Conservation (phyloP, 2,113 vertebrate species). For the Capricornis sumatraensis region DNA sequence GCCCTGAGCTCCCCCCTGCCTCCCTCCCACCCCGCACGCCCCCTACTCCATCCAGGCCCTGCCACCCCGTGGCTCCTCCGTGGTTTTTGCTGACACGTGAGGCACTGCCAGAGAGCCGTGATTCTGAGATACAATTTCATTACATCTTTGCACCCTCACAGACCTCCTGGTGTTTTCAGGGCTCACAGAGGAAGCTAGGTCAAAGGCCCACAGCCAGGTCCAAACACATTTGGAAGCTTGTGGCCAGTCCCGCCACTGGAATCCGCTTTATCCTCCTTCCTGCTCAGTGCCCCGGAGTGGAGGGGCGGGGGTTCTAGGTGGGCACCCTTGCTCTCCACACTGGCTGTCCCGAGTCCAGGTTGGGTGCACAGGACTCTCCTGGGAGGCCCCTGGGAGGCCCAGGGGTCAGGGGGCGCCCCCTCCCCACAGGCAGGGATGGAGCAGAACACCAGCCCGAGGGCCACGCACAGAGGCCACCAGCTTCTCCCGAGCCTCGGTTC, state of each 20-base stretch:
- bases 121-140: too few relatives aligned
- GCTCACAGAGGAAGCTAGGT: not conserved
- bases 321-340: accelerated
- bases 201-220: not conserved
- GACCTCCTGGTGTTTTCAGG: not conserved
- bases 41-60: accelerated
- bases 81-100: not conserved
- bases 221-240: not conserved
- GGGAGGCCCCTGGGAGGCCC: not conserved
- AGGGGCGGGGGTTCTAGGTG: accelerated
- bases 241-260: not conserved
- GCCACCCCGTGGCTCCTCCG: accelerated
- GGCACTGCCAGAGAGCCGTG: accelerated
- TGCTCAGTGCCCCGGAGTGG: not conserved
- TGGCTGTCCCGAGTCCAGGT: not conserved
- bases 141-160: not conserved
- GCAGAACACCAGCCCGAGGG: accelerated
- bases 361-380: not conserved
- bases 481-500: accelerated
- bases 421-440: accelerated
- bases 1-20: not conserved
- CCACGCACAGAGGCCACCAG: accelerated
- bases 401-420: accelerated
- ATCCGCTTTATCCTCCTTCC: not conserved
- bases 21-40: accelerated